phyloP scores from a whole-genome alignment of 2,888 invertebrate species.

The Acanthosepion esculentum region DNA sequence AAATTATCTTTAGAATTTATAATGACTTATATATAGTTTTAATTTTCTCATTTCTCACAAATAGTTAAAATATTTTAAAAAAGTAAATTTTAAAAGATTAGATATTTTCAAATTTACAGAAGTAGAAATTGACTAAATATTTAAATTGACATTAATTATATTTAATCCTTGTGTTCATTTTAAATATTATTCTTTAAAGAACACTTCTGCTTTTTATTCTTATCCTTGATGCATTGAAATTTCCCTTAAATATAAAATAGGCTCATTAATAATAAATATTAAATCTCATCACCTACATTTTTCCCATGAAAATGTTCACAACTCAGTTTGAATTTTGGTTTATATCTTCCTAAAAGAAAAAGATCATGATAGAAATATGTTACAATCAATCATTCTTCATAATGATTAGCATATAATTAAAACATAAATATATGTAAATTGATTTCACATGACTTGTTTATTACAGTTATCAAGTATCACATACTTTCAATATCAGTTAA shows the following conservation, averaged over 20 bases:
- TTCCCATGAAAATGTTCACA: not conserved
- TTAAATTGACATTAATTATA: not conserved
- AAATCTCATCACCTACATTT: not conserved
- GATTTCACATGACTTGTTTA: not conserved
- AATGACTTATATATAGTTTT: not conserved
- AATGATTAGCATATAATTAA: not conserved
- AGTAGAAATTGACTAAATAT: not conserved
- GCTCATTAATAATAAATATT: not conserved
- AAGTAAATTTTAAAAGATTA: not conserved
- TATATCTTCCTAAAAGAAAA: not conserved
- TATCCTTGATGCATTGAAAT: not conserved
- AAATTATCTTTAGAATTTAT: not conserved
- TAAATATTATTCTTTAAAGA: not conserved
- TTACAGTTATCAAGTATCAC: not conserved
- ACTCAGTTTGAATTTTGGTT: not conserved
- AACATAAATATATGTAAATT: not conserved
- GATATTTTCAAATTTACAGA: not conserved
- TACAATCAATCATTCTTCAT: not conserved
- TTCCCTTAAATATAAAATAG: not conserved
- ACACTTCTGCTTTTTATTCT: not conserved
- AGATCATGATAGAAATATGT: not conserved
- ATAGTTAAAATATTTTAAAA: not conserved
- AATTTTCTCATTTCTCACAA: not conserved
- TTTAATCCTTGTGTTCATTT: not conserved
- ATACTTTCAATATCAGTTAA: slow-evolving; percentile 9